Base-by-base conservation (phyloP, 2,113 vertebrate genomes). In the Pseudopipra pipra region DNA sequence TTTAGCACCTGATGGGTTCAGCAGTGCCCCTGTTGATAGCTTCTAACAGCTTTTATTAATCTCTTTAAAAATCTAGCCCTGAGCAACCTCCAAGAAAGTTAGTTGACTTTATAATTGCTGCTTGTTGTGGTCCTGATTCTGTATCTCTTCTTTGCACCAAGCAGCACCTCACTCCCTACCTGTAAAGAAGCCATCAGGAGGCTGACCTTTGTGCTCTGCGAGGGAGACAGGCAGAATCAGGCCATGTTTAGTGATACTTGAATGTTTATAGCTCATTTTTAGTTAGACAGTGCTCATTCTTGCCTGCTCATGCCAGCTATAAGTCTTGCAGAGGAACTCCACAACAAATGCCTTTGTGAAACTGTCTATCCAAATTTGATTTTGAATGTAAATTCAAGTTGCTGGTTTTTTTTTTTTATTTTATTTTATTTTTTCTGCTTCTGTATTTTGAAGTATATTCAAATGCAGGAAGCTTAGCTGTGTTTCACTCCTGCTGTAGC, bases 211-310 rank as follows among this genome's bases (percentile, higher is more conserved):
- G 59, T 2, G 6, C 67, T 89, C 65, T 89, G 75, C 0, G 0
- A 85, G 55, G 55, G 76, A 94, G 92, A 91, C 43, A 67, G 71
- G n/a, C 66, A 96, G 89, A 95, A 94, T 75, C 72, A 79, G 85
- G 30, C 31, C 47, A 37, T 8, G 3, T 55, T 61, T 73, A 87
- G 67, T 43, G 82, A 97, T 93, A 96, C 89, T 97, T 97, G 94
- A 97, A 97, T 89, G 37, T 97, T 96, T 87, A 93, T 62, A 90
- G 65, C 37, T 97, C 31, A 65, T 67, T 94, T 95, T 86, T 68
- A 68, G 44, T 73, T 93, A 85, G 44, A 43, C 33, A 35, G 59
- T 89, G 80, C 82, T 94, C 43, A n/a, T 90, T 86, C 93, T 96
- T 77, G 39, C 87, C 76, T 88, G 80, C 90, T 95, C n/a, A 86